Evolutionary conservation across 2,797 vertebrate genomes (phyloP), one percentile per base, ranked within the genome.

Genomic region (Enteromius afrohamiltoni): DNA sequence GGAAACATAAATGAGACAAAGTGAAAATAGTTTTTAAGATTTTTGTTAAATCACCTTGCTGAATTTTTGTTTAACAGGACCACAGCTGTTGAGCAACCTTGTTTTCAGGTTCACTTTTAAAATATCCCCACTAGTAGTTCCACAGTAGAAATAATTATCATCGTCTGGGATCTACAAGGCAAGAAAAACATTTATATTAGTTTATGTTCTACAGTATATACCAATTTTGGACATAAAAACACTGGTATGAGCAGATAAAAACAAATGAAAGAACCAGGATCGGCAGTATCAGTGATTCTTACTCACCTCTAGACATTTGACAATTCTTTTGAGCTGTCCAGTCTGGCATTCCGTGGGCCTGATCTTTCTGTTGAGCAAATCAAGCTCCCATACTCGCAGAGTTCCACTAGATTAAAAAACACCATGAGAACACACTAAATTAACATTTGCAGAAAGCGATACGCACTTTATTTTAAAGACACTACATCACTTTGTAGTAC

Each of bases 71-170:
- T 97, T 97, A 14, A 70, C 13, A 0, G 97, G 97, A 40, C 96
- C 95, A 3, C 64, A 95, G 80, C 90, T 87, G 83, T 77, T 93
- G 89, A 98, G 91, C 79, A 94, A 83, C 49, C 92, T 91, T 5
- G 82, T 94, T 82, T 87, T 94, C 31, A 95, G 88, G 86, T 94
- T 95, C 85, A 97, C 86, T 92, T 95, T 96, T 83, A 98, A 90
- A 69, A 98, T 88, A 89, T 98, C 97, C 42, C 97, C 97, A n/a
- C 92, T 97, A 17, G 95, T 94, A 4, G 97, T 98, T 73, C 97
- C 97, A 79, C 95, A 93, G 89, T 93, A 97, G 88, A 98, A 95
- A 86, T 92, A 96, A 69, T 80, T 85, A 60, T 97, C 96, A 4
- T 97, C 95, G 0, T 93, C 89, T 26, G 93, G 26, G 77, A 98